phyloP scores from a whole-genome alignment of 2,113 vertebrate species.

The Nothocercus nigrocapillus region DNA sequence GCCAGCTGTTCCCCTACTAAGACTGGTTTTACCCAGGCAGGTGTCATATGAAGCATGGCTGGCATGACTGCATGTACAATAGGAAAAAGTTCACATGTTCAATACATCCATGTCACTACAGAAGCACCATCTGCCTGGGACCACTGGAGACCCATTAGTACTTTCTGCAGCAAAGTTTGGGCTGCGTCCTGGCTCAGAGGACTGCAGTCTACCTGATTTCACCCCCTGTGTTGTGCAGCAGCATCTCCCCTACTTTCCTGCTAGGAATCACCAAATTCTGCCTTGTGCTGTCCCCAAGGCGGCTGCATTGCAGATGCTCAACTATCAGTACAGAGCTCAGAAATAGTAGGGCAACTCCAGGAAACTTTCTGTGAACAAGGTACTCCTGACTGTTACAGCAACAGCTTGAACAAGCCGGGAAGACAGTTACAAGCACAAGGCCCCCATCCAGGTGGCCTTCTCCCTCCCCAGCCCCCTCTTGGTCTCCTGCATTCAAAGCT shows the following conservation, averaged over 20 bases:
- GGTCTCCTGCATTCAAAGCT: neutral
- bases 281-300: neutral
- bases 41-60: neutral
- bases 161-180: neutral
- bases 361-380: neutral
- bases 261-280: fast-evolving
- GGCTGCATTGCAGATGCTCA: neutral
- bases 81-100: neutral
- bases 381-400: neutral
- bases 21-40: neutral
- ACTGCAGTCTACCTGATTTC: neutral
- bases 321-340: neutral
- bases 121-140: neutral
- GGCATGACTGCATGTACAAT: fast-evolving
- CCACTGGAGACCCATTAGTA: neutral
- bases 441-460: conserved; percentile 3
- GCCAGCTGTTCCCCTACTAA: neutral
- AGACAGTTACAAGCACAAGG: neutral
- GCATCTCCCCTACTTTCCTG: neutral
- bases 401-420: neutral
- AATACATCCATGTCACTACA: neutral
- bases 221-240: neutral
- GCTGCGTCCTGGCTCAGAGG: neutral
- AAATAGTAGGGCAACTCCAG: neutral
- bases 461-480: neutral